These are phyloP conservation scores for Sitodiplosis mosellana DNA, from an alignment of 1,140 invertebrate genomes.

Conservation along the genomic window DNA sequence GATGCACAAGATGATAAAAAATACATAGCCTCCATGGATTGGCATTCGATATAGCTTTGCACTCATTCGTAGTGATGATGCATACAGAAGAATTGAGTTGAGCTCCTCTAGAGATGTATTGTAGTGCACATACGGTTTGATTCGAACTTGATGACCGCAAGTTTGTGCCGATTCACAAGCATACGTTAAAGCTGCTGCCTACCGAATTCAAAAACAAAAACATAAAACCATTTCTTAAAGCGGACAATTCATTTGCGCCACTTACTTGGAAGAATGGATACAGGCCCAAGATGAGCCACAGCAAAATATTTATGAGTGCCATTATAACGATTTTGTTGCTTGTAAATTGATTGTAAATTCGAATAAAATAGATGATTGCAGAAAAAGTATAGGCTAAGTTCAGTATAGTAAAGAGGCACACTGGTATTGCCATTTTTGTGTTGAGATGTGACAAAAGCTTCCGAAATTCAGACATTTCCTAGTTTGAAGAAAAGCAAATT, in stretches of 20 bases:
- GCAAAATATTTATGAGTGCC: slow-evolving; percentile 38
- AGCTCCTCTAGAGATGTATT: slow-evolving; percentile 51
- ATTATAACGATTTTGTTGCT: slow-evolving; percentile 35
- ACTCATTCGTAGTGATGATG: slow-evolving; percentile 49
- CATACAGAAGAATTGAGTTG: slow-evolving; percentile 55
- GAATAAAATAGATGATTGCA: slow-evolving; percentile 43
- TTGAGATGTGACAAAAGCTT: slow-evolving; percentile 57
- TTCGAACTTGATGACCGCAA: slow-evolving; percentile 55
- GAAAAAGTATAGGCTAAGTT: slow-evolving; percentile 51
- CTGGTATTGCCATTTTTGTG: slow-evolving; percentile 45
- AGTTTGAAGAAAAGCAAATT: slow-evolving; percentile 9
- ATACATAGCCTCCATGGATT: slow-evolving; percentile 45
- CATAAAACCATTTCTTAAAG: too few relatives aligned
- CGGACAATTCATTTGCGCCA: neutral
- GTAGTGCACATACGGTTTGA: slow-evolving; percentile 61
- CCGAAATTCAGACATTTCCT: slow-evolving; percentile 56
- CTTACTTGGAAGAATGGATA: slow-evolving; percentile 33
- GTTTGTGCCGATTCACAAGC: slow-evolving; percentile 45
- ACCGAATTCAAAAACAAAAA: neutral
- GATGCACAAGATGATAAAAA: slow-evolving; percentile 36
- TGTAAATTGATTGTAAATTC: slow-evolving; percentile 25
- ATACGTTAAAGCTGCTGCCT: slow-evolving; percentile 62
- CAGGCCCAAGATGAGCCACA: slow-evolving; percentile 47
- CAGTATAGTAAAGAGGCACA: slow-evolving; percentile 53
- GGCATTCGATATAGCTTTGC: slow-evolving; percentile 52